Evolutionary conservation across 2,888 invertebrate genomes (phyloP).

Genomic region (Diarsia rubi): DNA sequence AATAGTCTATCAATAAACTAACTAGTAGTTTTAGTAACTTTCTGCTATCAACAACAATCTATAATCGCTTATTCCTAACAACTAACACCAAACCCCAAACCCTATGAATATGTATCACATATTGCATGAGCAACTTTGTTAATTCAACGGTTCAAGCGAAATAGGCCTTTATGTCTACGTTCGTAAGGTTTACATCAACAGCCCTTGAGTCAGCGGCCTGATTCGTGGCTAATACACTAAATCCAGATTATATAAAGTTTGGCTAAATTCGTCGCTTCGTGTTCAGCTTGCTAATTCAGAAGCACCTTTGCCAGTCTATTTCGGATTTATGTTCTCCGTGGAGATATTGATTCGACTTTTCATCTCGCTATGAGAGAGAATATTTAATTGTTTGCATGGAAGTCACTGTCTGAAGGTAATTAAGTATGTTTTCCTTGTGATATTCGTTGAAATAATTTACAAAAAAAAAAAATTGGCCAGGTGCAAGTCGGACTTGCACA

Average conservation of each 20-base stretch:
- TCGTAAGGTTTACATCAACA: constrained; percentile 25
- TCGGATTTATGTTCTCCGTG: constrained; percentile 10
- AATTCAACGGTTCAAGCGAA: constrained; percentile 35
- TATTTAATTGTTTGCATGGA: too few relatives aligned
- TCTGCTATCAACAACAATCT: not conserved
- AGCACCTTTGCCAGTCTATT: constrained; percentile 42
- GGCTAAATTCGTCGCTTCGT: constrained; percentile 38
- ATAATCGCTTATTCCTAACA: constrained; percentile 5
- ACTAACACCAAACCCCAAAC: constrained; percentile 43
- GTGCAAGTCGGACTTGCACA: too few relatives aligned
- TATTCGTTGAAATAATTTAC: too few relatives aligned
- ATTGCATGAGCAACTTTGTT: constrained; percentile 56
- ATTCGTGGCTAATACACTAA: constrained; percentile 58
- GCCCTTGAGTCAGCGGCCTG: constrained; percentile 32
- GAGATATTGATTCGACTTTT: not conserved
- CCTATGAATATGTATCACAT: constrained; percentile 67
- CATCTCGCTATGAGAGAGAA: not conserved
- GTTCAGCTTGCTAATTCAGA: constrained; percentile 36
- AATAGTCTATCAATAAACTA: not conserved
- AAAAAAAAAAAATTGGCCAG: too few relatives aligned
- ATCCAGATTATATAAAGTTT: constrained; percentile 57
- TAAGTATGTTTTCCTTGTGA: not conserved
- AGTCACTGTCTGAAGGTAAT: not conserved
- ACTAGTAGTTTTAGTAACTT: not conserved
- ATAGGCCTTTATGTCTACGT: constrained; percentile 28